A percentile compares a stretch with the other conserved stretches of the same genome.
These are phyloP conservation scores for Poicephalus gulielmi DNA, from an alignment of 2,113 vertebrate genomes.

Conservation along the genomic window DNA sequence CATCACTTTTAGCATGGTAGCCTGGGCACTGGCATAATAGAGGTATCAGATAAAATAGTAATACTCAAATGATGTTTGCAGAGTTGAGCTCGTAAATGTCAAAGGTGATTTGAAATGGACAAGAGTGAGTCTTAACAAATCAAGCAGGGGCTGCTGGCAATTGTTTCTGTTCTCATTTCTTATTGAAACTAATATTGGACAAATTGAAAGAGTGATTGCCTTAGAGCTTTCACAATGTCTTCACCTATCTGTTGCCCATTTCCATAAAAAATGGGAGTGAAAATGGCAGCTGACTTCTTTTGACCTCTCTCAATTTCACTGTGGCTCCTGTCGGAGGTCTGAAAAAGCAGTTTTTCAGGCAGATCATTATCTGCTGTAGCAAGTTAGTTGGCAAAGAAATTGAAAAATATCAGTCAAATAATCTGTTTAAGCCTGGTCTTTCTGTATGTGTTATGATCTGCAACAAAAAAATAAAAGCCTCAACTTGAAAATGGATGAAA, in stretches of 20 bases:
- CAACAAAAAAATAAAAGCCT: neutral
- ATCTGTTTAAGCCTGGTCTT: slow-evolving; percentile 23
- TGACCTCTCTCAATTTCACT: slow-evolving; percentile 67
- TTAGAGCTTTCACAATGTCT: slow-evolving; percentile 52
- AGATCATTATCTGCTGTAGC: slow-evolving; percentile 58
- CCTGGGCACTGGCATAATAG: slow-evolving; percentile 5
- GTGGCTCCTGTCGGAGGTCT: slow-evolving; percentile 42
- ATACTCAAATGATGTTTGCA: slow-evolving; percentile 57
- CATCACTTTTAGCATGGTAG: neutral
- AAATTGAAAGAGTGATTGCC: slow-evolving; percentile 70
- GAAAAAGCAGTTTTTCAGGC: slow-evolving; percentile 68
- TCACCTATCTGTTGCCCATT: slow-evolving; percentile 66
- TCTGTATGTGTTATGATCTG: neutral
- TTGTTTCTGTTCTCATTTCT: slow-evolving; percentile 58
- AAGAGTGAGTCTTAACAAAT: slow-evolving; percentile 67
- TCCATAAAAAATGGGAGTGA: slow-evolving; percentile 76
- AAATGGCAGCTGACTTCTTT: slow-evolving; percentile 72
- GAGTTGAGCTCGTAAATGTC: slow-evolving; percentile 54
- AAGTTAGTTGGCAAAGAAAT: slow-evolving; percentile 64
- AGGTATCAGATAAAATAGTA: slow-evolving; percentile 59
- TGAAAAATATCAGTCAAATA: slow-evolving; percentile 61
- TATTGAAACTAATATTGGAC: slow-evolving; percentile 68
- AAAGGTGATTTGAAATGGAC: slow-evolving; percentile 65
- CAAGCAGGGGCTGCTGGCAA: slow-evolving; percentile 34
- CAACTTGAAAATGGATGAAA: neutral